Base-by-base conservation (phyloP, 2,797 vertebrate species). In the Bryconaethiops microstoma region DNA sequence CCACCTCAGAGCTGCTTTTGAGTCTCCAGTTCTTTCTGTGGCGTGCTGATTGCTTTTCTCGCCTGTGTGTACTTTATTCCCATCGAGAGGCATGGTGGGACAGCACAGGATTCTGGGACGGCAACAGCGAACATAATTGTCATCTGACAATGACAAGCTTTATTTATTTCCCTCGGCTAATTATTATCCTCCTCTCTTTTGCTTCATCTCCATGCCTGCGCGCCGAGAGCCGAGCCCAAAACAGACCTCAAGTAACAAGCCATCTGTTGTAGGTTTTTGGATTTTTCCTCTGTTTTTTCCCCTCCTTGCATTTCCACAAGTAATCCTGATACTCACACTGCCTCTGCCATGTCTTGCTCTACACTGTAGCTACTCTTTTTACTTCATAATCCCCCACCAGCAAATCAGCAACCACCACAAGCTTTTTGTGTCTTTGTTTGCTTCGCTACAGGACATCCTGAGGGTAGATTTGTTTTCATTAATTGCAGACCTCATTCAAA, bases 141-240 rank as follows among this genome's bases (percentile, higher is more conserved):
- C 82, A 79, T 84, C 79, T 81, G 80, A 85, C 74, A 79, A 88
- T 80, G 67, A 81, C 59, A 13, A 64, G 45, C 40, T 85, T 87
- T 82, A 82, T 84, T 87, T 84, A 80, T 85, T 78, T 85, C 80
- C 83, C 74, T 74, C 42, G 79, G 80, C 81, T 86, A 82, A 85
- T 86, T 86, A 85, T 82, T 68, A 82, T 79, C 78, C 71, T 48
- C 76, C 10, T 68, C 10, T 68, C 73, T 59, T 74, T 79, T 45
- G 48, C 25, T 65, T 74, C 29, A 59, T 72, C 74, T 79, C 78
- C 48, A 10, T 64, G 55, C 67, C 19, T 62, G 67, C 72, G 59
- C 54, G 39, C 45, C 14, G 79, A 77, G 76, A 59, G 59, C 68
- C 6, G 1, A 65, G 82, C 76, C 79, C 79, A 81, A 78, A 86